phyloP scores from a whole-genome alignment of 92 coral and sea anemone genomes.

The Bergia puertoricense region DNA sequence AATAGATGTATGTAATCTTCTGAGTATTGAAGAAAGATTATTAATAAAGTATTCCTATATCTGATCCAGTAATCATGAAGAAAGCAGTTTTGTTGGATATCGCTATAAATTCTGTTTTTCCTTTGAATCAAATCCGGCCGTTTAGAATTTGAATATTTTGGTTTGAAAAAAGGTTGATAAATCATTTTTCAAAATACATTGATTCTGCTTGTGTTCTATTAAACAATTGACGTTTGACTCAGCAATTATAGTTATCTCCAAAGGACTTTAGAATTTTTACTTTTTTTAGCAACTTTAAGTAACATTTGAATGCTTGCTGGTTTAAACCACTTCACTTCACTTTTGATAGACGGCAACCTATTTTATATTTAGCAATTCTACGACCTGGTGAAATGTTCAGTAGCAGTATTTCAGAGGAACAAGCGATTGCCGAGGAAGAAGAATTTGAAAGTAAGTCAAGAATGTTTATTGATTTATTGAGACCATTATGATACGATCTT shows the following conservation, averaged over 20 bases:
- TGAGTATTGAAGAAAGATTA: neutral
- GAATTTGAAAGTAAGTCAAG: conserved; percentile 27
- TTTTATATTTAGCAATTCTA: neutral
- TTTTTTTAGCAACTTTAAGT: neutral
- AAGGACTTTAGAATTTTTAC: too few species aligned
- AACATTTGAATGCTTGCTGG: too few species aligned
- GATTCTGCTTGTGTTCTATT: too few species aligned
- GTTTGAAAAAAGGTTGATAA: too few species aligned
- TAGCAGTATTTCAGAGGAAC: neutral
- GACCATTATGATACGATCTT: neutral
- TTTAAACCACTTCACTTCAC: neutral
- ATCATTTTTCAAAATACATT: too few species aligned
- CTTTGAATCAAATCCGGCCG: too few species aligned
- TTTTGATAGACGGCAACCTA: neutral
- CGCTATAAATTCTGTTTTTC: too few species aligned
- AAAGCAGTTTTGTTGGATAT: too few species aligned
- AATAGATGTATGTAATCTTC: neutral
- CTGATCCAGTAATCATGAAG: neutral
- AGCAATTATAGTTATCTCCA: too few species aligned
- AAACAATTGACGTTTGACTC: too few species aligned
- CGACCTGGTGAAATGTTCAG: conserved; percentile 16
- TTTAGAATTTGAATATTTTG: too few species aligned
- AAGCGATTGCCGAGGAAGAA: neutral
- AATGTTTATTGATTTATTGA: neutral
- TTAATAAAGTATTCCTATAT: too few species aligned